Evolutionary conservation across 2,113 vertebrate genomes (phyloP), one percentile per base, ranked within the genome.

Genomic region (Bufo bufo): DNA sequence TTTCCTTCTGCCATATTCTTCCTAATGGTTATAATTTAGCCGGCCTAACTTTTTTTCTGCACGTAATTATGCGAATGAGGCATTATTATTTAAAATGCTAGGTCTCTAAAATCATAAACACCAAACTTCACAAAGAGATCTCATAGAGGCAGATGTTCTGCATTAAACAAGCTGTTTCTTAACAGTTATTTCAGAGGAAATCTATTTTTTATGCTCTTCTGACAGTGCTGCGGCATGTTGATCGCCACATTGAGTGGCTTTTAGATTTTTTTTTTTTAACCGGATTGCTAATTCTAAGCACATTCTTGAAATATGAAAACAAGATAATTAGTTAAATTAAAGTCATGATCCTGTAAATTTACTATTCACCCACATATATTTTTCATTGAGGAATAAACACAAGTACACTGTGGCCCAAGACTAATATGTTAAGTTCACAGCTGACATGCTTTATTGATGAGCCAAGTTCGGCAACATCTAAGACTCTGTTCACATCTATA

Each of bases 61-160:
- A 82, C 45, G 58, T 81, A 87, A 82, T 87, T 82, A 87, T 87
- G 65, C 63, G 78, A 82, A 87, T 54, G 78, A 87, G 52, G 43
- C 65, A 87, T 87, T 87, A 87, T 87, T 87, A 82, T 82, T 87
- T 87, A 7, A 82, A 82, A 87, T 87, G 86, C 16, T 86, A 86
- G 75, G 47, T 74, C 78, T 87, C 78, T 65, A 74, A 69, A 82
- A 87, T 82, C 79, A 87, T 82, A 87, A 87, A 82, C 86, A 74
- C 78, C 77, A 58, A 50, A 74, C 78, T 74, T 45, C 78, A 82
- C 63, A 87, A 87, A 87, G 86, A 72, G 78, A 80, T 54, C 77
- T 80, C 85, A 20, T 50, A 43, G 23, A 49, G 86, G 56, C 79
- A 87, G 86, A 82, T 87, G 77, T 81, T 87, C 33, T 81, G 78